These are phyloP conservation scores for Parotocinclus haroldoi DNA, from an alignment of 2,797 vertebrate species.

Conservation along the genomic window DNA sequence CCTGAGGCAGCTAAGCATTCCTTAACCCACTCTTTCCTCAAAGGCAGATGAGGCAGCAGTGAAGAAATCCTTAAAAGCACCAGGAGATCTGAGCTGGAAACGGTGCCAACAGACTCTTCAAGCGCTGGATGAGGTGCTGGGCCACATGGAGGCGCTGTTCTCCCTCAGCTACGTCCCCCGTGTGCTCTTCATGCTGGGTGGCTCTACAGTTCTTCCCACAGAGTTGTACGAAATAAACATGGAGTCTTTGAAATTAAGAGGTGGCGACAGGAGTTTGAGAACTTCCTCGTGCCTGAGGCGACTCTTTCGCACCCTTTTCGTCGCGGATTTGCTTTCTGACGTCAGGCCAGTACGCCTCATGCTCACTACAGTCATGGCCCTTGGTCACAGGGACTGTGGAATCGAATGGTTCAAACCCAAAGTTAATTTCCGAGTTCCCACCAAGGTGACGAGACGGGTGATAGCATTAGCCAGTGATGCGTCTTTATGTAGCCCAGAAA, in stretches of 20 bases:
- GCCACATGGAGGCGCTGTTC: slow-evolving; percentile 85
- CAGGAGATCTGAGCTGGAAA: slow-evolving; percentile 59
- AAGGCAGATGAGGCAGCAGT: slow-evolving; percentile 69
- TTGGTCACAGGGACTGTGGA: slow-evolving; percentile 87
- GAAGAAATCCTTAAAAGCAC: slow-evolving; percentile 56
- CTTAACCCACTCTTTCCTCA: slow-evolving; percentile 5
- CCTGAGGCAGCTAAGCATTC: too few species aligned
- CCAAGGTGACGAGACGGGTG: slow-evolving; percentile 75
- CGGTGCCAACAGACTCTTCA: slow-evolving; percentile 79
- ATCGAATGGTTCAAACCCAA: slow-evolving; percentile 90
- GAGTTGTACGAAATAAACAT: slow-evolving; percentile 93
- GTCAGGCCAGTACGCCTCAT: slow-evolving; percentile 74
- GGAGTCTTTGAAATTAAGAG: slow-evolving; percentile 71
- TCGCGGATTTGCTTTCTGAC: slow-evolving; percentile 88
- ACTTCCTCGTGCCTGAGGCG: slow-evolving; percentile 80
- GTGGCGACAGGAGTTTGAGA: slow-evolving; percentile 69
- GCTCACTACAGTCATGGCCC: slow-evolving; percentile 78
- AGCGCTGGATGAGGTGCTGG: slow-evolving; percentile 82
- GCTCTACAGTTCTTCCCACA: slow-evolving; percentile 79
- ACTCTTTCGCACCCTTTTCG: slow-evolving; percentile 86
- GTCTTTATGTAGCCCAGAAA: slow-evolving; percentile 13
- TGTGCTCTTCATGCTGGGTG: slow-evolving; percentile 86
- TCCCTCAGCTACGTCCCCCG: slow-evolving; percentile 84
- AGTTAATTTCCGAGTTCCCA: slow-evolving; percentile 84
- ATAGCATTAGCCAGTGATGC: slow-evolving; percentile 76